These are phyloP conservation scores for Hydrozoanthus gracilis DNA, from an alignment of 92 coral and sea anemone genomes.

Conservation along the genomic window DNA sequence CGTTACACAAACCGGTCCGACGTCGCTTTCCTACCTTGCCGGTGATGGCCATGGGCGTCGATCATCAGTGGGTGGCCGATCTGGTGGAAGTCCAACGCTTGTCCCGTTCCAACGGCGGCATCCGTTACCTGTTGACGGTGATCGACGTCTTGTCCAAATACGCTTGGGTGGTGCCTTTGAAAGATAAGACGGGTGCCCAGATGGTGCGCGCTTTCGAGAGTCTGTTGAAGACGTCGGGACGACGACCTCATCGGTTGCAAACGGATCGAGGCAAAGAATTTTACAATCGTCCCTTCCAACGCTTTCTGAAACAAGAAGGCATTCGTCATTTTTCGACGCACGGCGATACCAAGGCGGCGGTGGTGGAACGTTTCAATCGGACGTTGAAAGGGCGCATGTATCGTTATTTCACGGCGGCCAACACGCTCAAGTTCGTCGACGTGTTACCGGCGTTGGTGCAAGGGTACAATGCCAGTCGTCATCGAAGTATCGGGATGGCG, in stretches of 20 bases:
- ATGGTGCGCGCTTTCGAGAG: not conserved
- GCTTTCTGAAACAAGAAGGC: not conserved
- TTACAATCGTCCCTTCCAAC: not conserved
- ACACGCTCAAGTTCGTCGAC: slow-evolving; percentile 46
- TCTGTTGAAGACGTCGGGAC: not conserved
- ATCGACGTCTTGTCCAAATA: not conserved
- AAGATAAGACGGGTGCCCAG: not conserved
- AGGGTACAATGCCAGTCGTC: slow-evolving; percentile 46
- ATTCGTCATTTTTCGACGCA: slow-evolving; percentile 38
- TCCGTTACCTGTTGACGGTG: not conserved
- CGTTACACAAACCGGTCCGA: slow-evolving; percentile 21
- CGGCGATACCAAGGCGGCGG: slow-evolving; percentile 32
- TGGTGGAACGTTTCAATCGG: slow-evolving; percentile 40
- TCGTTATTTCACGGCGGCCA: slow-evolving; percentile 47
- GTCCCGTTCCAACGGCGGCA: not conserved
- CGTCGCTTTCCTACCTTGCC: not conserved
- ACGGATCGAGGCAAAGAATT: not conserved
- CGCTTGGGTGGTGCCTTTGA: not conserved
- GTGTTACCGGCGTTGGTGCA: slow-evolving; percentile 27
- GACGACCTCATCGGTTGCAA: slow-evolving; percentile 2
- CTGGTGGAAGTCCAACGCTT: not conserved
- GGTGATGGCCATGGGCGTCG: slow-evolving; percentile 3
- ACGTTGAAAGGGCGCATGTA: slow-evolving; percentile 22
- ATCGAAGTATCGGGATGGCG: slow-evolving; percentile 44
- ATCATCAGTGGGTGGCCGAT: not conserved